Evolutionary conservation across 2,113 vertebrate species (phyloP), one percentile per base, ranked within the genome.

Genomic region (Crypturellus undulatus): DNA sequence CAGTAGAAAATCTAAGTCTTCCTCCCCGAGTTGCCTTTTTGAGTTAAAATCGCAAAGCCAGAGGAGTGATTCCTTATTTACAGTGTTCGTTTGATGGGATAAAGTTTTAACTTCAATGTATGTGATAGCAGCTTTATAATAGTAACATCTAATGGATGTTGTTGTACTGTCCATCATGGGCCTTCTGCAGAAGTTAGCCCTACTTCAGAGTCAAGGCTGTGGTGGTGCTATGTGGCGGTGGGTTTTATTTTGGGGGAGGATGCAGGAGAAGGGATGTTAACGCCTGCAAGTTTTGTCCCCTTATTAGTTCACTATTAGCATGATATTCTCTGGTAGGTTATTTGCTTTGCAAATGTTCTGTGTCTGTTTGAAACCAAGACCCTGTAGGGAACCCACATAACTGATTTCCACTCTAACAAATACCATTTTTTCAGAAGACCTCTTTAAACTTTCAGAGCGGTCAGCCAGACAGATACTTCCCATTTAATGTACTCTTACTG

Each of bases 321-420:
- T 88, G 13, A 20, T 90, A 12, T 62, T 90, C 36, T 84, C 45
- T 77, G 42, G 43, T 72, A 22, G n/a, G 52, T 93, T 84, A 89
- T 97, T 97, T 96, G 89, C 90, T 92, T 96, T 94, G 91, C 92
- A 96, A 96, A 94, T 92, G 4, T 59, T 83, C 54, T 92, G 40
- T 59, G 95, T 90, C 84, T 89, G 84, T 93, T 89, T 85, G 92
- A 91, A 93, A 85, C 79, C 83, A 92, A 84, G 45, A 77, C 84
- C 84, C 96, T 75, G 51, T 67, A 79, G 91, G 94, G 92, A 93
- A 65, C 87, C 87, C 36, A 93, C 88, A 90, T 82, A 88, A 73
- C 76, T 91, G 72, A 92, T 97, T 95, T 90, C 67, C 10, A 49
- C 21, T 22, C 49, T 49, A 49, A 49, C 22, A 24, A 10, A 47